Conservation (phyloP, 1,140 invertebrate genomes). For the Musca vetustissima region DNA sequence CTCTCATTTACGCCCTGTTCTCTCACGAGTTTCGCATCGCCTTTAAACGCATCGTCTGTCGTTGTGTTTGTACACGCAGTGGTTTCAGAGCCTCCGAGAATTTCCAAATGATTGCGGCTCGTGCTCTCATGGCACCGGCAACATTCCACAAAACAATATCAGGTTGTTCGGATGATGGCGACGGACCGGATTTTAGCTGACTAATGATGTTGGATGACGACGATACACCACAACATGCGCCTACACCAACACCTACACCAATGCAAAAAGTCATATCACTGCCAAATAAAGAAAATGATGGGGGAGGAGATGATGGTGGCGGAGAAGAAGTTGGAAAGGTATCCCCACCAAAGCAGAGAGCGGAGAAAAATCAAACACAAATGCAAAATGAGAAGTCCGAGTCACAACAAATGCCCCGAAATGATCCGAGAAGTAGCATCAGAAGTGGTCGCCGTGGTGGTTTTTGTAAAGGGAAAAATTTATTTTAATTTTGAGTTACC, state of each 20-base stretch:
- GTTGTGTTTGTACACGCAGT: conserved; percentile 58
- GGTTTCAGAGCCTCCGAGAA: conserved; percentile 53
- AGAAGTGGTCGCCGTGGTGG: conserved; percentile 42
- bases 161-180: conserved; percentile 51
- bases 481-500: not conserved
- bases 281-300: conserved; percentile 1
- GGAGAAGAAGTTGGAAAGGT: not conserved
- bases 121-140: conserved; percentile 50
- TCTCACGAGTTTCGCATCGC: conserved; percentile 81
- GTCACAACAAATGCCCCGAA: not conserved
- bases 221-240: conserved; percentile 42
- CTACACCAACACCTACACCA: too few species aligned
- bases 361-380: too few species aligned
- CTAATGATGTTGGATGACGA: conserved; percentile 39
- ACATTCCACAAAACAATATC: conserved; percentile 54
- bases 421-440: not conserved
- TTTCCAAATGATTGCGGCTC: conserved; percentile 54
- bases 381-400: too few species aligned
- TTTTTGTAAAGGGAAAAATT: conserved; percentile 43
- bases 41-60: conserved; percentile 75
- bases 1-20: conserved; percentile 85
- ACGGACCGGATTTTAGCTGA: conserved; percentile 51
- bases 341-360: too few species aligned
- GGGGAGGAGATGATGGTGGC: not conserved
- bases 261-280: conserved; percentile 33